Evolutionary conservation across 2,888 invertebrate species (phyloP), one percentile per base, ranked within the genome.

Genomic region (Cephus spinipes): DNA sequence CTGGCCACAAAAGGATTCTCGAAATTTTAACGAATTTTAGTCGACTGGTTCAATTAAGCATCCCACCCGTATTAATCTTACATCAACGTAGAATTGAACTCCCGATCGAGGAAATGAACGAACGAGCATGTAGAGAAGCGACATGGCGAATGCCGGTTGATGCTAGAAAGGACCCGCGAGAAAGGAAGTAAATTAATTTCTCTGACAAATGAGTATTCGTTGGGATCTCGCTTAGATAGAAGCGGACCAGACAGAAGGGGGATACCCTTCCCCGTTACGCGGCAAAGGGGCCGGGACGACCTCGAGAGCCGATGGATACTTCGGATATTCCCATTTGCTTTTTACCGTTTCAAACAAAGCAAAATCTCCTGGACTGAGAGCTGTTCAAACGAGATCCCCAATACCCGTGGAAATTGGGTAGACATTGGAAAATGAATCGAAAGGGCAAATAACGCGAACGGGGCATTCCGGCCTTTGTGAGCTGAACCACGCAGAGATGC

Each of bases 401-500:
- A 86, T 85, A 82, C 81, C 83, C 81, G 83, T 85, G 84, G 86
- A 88, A 88, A 87, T 87, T 87, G 87, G 84, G 85, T 85, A 86
- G 87, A 89, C 87, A 87, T 86, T 86, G 86, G 85, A 86, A 40
- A 88, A 87, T 86, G 87, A 87, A 88, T 88, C 85, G 87, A 85
- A 85, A 85, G 85, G 83, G 86, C 87, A 89, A 87, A 88, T 87
- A 87, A 85, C 83, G 81, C 81, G 77, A 76, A 73, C 76, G 73
- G 73, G 74, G 73, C 36, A 78, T 69, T 33, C 69, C 34, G 12
- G 77, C 75, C 77, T 73, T 78, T 68, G 75, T 68, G 68, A 30
- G 75, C 15, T 11, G 71, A 31, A 36, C 73, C 31, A 12, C 30
- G 73, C 12, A 55, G 33, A 33, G 77, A 55, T 23, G 73, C 40